phyloP scores from a whole-genome alignment of 2,797 vertebrate species.

The Enteromius paludinosus region DNA sequence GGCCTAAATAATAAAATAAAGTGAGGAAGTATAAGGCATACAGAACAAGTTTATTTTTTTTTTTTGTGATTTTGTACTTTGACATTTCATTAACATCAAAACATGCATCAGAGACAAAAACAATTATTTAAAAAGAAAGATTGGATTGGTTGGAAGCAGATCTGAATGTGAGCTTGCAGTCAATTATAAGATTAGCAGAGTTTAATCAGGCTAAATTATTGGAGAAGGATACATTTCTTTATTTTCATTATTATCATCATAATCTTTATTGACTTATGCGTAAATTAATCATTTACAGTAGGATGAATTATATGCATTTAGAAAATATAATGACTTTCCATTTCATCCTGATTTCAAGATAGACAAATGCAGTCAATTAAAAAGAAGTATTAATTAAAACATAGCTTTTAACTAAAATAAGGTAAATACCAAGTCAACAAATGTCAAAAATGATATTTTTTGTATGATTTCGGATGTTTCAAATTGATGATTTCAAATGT shows the following conservation, averaged over 20 bases:
- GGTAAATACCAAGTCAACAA: not conserved
- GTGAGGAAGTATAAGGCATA: not conserved
- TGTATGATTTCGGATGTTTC: not conserved
- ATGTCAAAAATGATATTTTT: not conserved
- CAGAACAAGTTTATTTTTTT: not conserved
- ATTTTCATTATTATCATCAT: not conserved
- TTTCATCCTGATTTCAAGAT: not conserved
- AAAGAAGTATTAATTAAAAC: not conserved
- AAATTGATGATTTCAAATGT: too few species aligned
- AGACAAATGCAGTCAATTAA: not conserved
- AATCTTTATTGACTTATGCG: not conserved
- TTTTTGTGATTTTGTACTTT: not conserved
- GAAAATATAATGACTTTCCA: not conserved
- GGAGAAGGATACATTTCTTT: not conserved
- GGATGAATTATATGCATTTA: not conserved
- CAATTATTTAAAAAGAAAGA: not conserved
- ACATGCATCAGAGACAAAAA: not conserved
- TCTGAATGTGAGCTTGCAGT: not conserved
- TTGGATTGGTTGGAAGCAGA: not conserved
- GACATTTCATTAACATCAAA: not conserved
- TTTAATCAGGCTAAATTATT: not conserved
- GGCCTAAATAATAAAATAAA: too few species aligned
- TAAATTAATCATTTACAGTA: not conserved
- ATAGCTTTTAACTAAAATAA: not conserved
- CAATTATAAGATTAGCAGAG: not conserved